Evolutionary conservation across 2,797 vertebrate species (phyloP), one percentile per base, ranked within the genome.

Genomic region (Manis pentadactyla): DNA sequence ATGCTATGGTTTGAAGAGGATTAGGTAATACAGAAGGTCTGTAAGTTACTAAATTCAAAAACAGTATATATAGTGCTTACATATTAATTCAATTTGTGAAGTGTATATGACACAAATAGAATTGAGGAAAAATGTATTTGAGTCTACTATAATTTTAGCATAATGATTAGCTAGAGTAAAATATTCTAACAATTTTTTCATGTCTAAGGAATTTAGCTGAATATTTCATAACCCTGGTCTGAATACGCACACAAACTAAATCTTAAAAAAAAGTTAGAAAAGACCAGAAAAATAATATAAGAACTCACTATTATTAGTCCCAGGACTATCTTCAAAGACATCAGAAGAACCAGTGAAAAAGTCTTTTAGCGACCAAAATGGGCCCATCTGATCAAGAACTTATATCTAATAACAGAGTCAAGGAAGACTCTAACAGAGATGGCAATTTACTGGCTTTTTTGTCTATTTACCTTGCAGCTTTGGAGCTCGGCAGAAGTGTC

Each of bases 381-480:
- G 87, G 31, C 49, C 86, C 53, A 46, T 84, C 79, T 81, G 90
- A 86, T 91, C 86, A 92, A 90, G 87, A 94, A 96, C 63, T 57
- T 68, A 93, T 74, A 83, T 78, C 39, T 55, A 59, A 39, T 55
- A 87, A 86, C 51, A 96, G 74, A 93, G 69, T 92, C 77, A 84
- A 55, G 84, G 81, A 97, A 92, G 91, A 78, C 75, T 97, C 95
- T 86, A 93, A 69, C 1, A 79, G 89, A 63, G 95, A 59, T 63
- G 66, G 85, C 73, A 71, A 98, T 78, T 94, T 85, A 64, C 4
- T 64, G 92, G 71, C 97, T 94, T 95, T 0, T 14, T 90, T 95
- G 92, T 96, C 97, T 94, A 71, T 96, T 95, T 97, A 97, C 96
- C 96, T 96, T 91, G 69, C 55, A 97, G 96, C 75, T 96, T 94